Base-by-base conservation (phyloP, 23 tunicate genomes). In the Styela clava region DNA sequence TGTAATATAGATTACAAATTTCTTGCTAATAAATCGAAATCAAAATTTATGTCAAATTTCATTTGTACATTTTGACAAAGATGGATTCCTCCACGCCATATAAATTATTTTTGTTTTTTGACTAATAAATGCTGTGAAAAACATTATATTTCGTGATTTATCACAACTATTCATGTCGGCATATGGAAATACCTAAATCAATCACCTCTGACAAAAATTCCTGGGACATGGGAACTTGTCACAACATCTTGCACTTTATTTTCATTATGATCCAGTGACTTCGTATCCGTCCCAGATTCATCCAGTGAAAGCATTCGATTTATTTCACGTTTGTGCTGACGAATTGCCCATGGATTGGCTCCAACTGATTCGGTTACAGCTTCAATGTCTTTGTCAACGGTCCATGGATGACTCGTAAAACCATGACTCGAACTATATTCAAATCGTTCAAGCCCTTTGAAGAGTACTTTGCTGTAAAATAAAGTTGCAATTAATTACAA, bases 371-470 rank as follows among this genome's bases (percentile, higher is more conserved):
- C 89, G 19, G 95, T 89, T 2, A 86, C 69, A 2, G 95, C 95
- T 74, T 89, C 88, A 61, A 80, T 87, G 65, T 89, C 95, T 76
- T 89, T 89, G 77, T 89, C 95, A 62, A 89, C 82, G 20, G 95
- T 89, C 88, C 88, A 89, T 44, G 88, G 84, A 35, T 89, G 95
- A 36, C 88, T 74, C 16, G 88, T 89, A 34, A 89, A 89, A 2
- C 95, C 95, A 44, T 89, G 68, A 22, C 70, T 85, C 1, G 63
- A 20, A 28, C 72, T 68, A 69, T 89, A 89, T 63, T 89, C 37
- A 52, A 84, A 31, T 69, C 95, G 61, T 62, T 84, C 95, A 16
- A 89, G 69, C 2, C 95, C 95, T 61, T 89, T 89, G 89, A 89
- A 89, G 23, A 85, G 65, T 24, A 83, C 82, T 74, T 85, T 79